Percentiles rank a stretch among this genome's conserved stretches.
Evolutionary conservation across 1,140 invertebrate genomes (phyloP).

Genomic region (Parapsyche elsis): DNA sequence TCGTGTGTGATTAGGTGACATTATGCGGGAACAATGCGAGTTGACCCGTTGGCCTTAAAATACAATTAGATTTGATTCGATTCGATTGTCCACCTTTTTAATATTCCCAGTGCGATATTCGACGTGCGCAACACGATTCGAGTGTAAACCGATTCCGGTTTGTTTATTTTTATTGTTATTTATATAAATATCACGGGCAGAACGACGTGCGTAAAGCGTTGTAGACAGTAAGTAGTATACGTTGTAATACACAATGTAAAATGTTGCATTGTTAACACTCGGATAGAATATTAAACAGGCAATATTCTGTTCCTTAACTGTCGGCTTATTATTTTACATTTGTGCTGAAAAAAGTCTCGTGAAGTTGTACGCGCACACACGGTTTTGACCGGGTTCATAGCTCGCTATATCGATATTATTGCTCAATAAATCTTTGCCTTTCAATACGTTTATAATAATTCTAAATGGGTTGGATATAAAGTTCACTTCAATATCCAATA

Average conservation of each 20-base stretch:
- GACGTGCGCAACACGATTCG: not conserved
- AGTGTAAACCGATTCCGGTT: not conserved
- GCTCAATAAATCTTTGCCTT: too few relatives aligned
- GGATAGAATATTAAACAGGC: too few relatives aligned
- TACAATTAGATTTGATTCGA: not conserved
- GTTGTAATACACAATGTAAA: not conserved
- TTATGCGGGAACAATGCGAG: constrained; percentile 1
- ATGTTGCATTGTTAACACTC: not conserved
- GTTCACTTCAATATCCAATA: too few relatives aligned
- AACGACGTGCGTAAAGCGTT: not conserved
- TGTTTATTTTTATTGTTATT: not conserved
- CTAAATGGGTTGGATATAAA: too few relatives aligned
- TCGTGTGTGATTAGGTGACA: not conserved
- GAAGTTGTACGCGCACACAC: too few relatives aligned
- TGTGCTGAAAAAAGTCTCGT: too few relatives aligned
- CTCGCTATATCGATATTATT: too few relatives aligned
- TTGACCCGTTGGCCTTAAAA: constrained; percentile 26
- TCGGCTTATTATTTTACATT: too few relatives aligned
- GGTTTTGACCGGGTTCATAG: too few relatives aligned
- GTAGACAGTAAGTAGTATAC: not conserved
- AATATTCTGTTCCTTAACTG: too few relatives aligned
- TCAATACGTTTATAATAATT: too few relatives aligned
- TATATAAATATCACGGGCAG: not conserved
- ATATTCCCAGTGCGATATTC: not conserved
- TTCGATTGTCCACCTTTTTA: constrained; percentile 9